Conservation (phyloP, 2,113 vertebrate species). For the Tauraco erythrolophus region DNA sequence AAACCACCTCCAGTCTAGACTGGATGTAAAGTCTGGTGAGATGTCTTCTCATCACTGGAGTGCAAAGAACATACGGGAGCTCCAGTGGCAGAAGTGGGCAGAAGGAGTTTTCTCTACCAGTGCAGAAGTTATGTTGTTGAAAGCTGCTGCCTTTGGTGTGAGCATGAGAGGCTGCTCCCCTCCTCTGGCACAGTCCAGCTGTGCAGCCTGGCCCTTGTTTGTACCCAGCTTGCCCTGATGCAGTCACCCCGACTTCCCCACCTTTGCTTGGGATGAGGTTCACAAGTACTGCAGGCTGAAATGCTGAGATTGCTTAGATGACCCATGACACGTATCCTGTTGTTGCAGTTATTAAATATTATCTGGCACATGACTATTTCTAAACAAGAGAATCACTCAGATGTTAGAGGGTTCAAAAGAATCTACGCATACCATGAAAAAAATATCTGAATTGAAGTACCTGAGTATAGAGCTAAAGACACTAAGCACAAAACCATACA, state of each 20-base stretch:
- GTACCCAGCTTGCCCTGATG: accelerated
- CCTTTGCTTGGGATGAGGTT: not conserved
- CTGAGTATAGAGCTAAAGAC: not conserved
- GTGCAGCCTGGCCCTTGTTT: not conserved
- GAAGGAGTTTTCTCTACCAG: not conserved
- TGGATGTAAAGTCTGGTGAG: not conserved
- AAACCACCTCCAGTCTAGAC: not conserved
- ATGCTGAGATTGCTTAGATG: not conserved
- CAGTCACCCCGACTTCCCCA: accelerated
- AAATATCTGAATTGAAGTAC: not conserved
- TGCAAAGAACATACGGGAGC: not conserved
- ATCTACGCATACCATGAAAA: not conserved
- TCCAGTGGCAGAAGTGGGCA: not conserved
- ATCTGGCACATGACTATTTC: not conserved
- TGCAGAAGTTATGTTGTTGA: not conserved
- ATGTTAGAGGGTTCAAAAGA: not conserved
- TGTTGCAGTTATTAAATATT: not conserved
- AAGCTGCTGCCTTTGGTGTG: not conserved
- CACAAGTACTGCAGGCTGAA: not conserved
- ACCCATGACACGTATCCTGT: not conserved
- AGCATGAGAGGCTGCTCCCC: not conserved
- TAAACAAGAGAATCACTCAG: not conserved
- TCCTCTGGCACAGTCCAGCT: not conserved
- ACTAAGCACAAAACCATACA: not conserved
- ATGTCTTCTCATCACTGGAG: accelerated